Evolutionary conservation across 2,888 invertebrate species (phyloP).

Genomic region (Morinoia aosen): DNA sequence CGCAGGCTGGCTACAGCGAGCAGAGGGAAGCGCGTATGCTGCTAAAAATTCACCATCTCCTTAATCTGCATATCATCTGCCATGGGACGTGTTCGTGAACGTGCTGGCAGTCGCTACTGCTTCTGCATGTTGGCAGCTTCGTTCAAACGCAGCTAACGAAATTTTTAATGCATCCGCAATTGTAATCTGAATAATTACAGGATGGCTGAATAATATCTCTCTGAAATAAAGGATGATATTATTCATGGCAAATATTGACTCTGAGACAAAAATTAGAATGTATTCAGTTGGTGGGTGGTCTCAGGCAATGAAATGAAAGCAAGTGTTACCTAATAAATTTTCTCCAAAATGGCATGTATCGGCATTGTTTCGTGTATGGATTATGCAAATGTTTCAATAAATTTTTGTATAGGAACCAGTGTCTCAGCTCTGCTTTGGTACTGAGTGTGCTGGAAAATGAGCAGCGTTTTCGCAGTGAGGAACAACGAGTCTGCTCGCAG

Average conservation of each 20-base stretch:
- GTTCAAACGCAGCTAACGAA: background rate
- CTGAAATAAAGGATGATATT: background rate
- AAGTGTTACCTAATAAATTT: background rate
- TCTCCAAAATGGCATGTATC: background rate
- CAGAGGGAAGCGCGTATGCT: conserved; percentile 18
- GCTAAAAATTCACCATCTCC: conserved; percentile 35
- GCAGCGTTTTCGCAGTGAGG: too few relatives aligned
- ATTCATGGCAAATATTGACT: background rate
- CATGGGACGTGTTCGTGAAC: background rate
- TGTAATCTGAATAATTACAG: background rate
- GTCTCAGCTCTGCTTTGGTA: background rate
- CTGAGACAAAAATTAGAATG: background rate
- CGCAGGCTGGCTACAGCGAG: background rate
- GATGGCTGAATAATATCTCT: background rate
- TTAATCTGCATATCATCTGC: conserved; percentile 48
- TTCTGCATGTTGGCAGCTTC: background rate
- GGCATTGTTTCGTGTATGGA: background rate
- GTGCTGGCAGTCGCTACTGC: background rate
- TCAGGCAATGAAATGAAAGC: background rate
- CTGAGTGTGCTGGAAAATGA: background rate
- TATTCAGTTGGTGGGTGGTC: background rate
- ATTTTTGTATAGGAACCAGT: background rate
- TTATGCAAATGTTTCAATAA: background rate
- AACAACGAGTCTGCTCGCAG: too few relatives aligned
- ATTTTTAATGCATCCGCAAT: background rate